phyloP scores from a whole-genome alignment of 2,113 vertebrate species.

The Chloropsis cyanopogon region DNA sequence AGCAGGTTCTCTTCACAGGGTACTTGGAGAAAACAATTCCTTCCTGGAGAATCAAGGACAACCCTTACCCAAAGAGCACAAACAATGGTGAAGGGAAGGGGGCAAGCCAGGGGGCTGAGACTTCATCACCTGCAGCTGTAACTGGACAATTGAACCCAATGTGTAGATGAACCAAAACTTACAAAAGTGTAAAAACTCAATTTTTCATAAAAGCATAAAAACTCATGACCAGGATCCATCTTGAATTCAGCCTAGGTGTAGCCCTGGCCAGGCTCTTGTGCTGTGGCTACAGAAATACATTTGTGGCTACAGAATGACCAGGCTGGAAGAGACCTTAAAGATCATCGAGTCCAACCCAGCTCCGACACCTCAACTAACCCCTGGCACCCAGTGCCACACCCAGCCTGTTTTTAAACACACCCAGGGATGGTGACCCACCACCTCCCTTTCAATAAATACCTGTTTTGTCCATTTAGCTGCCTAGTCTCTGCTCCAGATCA shows the following conservation, averaged over 20 bases:
- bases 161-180: background rate
- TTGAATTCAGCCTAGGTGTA: background rate
- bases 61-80: background rate
- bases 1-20: background rate
- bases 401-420: too few relatives aligned
- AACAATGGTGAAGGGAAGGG: background rate
- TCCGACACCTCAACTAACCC: too few relatives aligned
- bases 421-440: too few relatives aligned
- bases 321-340: too few relatives aligned
- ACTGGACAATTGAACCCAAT: background rate
- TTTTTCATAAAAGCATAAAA: background rate
- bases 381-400: too few relatives aligned
- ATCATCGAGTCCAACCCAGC: too few relatives aligned
- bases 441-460: background rate
- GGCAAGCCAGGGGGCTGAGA: background rate
- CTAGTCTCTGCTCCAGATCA: background rate
- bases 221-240: background rate
- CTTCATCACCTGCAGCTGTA: background rate
- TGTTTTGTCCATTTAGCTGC: background rate
- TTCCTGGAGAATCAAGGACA: background rate
- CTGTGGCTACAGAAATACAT: too few relatives aligned
- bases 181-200: background rate
- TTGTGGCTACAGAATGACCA: too few relatives aligned
- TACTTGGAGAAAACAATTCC: background rate
- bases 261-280: background rate